Base-by-base conservation (phyloP, 1,140 invertebrate species). In the Pantala flavescens region DNA sequence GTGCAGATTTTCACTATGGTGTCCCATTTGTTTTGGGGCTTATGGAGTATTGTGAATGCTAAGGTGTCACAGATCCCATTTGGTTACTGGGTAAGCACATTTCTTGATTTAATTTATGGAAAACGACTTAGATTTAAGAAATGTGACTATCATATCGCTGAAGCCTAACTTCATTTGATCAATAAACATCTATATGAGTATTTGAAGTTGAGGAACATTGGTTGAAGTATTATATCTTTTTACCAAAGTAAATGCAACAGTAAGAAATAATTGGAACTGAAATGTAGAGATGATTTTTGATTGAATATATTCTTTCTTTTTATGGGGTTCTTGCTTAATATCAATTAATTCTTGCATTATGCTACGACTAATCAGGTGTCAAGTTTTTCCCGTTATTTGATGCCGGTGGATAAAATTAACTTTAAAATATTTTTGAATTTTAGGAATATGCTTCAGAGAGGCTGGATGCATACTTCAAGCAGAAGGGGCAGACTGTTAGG, bases 1-100 rank as follows among this genome's bases (percentile, higher is more conserved):
- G 82, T 84, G 7, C 79, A 85, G 24, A 80, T 81, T 5, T 87
- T 85, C 77, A 83, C 82, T 5, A 76, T 88, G 23, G 86, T 83
- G 7, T 87, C 88, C 10, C 87, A 88, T 78, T 84, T 88, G 74
- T 81, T 88, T 71, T 89, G 88, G 88, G 83, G 82, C 19, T 77
- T 87, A 0, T 89, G 88, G 88, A 80, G 82, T 43, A 82, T 88
- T 63, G 82, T 87, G 0, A 86, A 87, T 78, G 83, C 83, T 24
- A 80, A 84, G 36, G 83, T 83, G 36, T 87, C 86, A 5, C 80
- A 84, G 76, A 88, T 89, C 75, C 80, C 84, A 19, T 89, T 89
- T 80, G 86, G 86, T 23, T 88, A 87, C 78, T 80, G 84, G 85
- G 87, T 87, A 80, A 80, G 82, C 12, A 7, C 49, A 63, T 63